Conservation (phyloP, 2,797 vertebrate species). For the Astyanax mexicanus region DNA sequence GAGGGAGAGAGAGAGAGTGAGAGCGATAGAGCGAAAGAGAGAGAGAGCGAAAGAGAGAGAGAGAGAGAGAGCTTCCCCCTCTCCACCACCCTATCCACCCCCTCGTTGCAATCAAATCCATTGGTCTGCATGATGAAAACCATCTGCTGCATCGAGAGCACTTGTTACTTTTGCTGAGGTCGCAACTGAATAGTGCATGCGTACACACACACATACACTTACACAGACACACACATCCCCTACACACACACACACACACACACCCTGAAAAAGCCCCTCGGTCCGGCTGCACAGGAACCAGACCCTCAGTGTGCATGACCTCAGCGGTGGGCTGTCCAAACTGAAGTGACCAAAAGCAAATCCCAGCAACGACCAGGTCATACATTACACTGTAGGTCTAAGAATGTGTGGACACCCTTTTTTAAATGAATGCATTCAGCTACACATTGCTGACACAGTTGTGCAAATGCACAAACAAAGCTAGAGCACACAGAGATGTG, state of each 20-base stretch:
- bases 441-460: too few species aligned
- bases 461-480: slow-evolving; percentile 62
- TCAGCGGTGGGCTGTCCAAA: slow-evolving; percentile 67
- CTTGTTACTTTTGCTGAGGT: slow-evolving; percentile 81
- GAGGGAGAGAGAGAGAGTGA: slow-evolving; percentile 52
- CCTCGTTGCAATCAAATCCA: slow-evolving; percentile 63
- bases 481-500: too few species aligned
- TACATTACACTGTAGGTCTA: too few species aligned
- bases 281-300: slow-evolving; percentile 8
- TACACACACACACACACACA: slow-evolving; percentile 32
- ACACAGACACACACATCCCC: slow-evolving; percentile 39
- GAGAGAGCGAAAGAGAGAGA: slow-evolving; percentile 15
- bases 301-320: slow-evolving; percentile 73
- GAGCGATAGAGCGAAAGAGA: slow-evolving; percentile 53
- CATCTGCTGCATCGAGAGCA: slow-evolving; percentile 78
- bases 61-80: slow-evolving; percentile 51
- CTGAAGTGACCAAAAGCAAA: slow-evolving; percentile 54
- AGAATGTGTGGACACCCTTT: too few species aligned
- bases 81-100: neutral
- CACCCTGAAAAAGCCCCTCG: slow-evolving; percentile 24
- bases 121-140: slow-evolving; percentile 76
- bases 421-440: too few species aligned
- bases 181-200: slow-evolving; percentile 72
- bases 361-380: slow-evolving; percentile 69
- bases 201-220: slow-evolving; percentile 45